A percentile compares a stretch with the other conserved stretches of the same genome.
These are phyloP conservation scores for Goniozus legneri DNA, from an alignment of 1,140 invertebrate species.

Conservation along the genomic window DNA sequence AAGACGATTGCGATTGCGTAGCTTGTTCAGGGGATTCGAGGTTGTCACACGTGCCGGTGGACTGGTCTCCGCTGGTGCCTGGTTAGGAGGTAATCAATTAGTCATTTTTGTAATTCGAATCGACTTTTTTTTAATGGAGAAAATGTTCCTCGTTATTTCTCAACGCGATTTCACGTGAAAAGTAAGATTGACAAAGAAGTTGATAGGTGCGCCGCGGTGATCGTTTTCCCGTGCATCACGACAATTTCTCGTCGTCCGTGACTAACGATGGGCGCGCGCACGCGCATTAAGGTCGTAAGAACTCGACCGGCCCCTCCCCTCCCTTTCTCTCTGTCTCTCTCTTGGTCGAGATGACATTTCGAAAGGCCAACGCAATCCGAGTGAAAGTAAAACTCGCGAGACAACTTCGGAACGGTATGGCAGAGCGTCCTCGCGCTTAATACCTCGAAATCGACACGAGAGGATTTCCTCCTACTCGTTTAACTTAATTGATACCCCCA, in stretches of 20 bases:
- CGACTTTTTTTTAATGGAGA: too few species aligned
- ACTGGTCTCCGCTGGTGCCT: conserved; percentile 48
- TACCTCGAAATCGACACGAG: conserved; percentile 5
- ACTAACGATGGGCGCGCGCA: too few species aligned
- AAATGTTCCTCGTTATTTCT: too few species aligned
- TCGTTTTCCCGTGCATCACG: too few species aligned
- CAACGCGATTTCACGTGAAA: background rate
- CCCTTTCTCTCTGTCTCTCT: too few species aligned
- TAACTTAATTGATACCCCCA: too few species aligned
- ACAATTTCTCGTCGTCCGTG: too few species aligned
- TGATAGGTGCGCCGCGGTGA: too few species aligned
- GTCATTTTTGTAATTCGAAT: too few species aligned
- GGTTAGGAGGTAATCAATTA: background rate
- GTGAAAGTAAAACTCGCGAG: conserved; percentile 28
- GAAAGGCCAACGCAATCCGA: conserved; percentile 36
- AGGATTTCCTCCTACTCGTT: too few species aligned
- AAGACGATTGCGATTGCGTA: conserved; percentile 45
- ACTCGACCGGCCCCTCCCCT: too few species aligned
- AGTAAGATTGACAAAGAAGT: background rate
- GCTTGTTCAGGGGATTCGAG: conserved; percentile 47
- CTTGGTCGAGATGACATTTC: conserved; percentile 41
- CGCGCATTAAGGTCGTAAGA: too few species aligned
- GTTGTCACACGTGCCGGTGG: conserved; percentile 37
- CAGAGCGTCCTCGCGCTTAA: conserved; percentile 18
- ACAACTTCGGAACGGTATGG: conserved; percentile 22